Conservation (phyloP, 1,140 invertebrate species). For the Drosophila tropicalis region DNA sequence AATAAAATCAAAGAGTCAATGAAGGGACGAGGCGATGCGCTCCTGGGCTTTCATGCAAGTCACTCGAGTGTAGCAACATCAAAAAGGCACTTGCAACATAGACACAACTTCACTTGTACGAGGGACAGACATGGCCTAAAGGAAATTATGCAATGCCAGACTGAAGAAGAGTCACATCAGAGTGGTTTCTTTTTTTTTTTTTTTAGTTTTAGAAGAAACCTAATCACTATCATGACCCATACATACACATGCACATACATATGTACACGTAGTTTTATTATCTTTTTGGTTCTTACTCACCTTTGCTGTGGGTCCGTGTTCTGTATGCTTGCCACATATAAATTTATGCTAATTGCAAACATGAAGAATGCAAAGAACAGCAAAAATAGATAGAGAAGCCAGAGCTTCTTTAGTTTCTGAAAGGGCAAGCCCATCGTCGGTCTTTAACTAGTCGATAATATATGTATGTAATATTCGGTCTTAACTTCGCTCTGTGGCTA, state of each 20-base stretch:
- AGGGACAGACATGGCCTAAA: conserved; percentile 21
- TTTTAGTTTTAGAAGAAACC: background rate
- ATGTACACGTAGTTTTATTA: conserved; percentile 17
- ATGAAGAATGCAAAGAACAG: conserved; percentile 82
- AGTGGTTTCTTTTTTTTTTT: conserved; percentile 1
- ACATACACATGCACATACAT: background rate
- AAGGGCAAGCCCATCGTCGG: conserved; percentile 74
- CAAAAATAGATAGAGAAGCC: conserved; percentile 79
- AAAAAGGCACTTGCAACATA: conserved; percentile 63
- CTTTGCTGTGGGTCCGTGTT: conserved; percentile 47
- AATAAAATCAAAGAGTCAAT: background rate
- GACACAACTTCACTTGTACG: conserved; percentile 1
- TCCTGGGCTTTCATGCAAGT: conserved; percentile 33
- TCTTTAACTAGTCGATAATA: conserved; percentile 19
- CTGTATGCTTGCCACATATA: conserved; percentile 80
- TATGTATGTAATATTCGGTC: background rate
- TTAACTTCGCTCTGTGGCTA: conserved; percentile 18
- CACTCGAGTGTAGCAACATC: conserved; percentile 62
- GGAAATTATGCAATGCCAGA: conserved; percentile 60
- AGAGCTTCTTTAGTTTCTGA: conserved; percentile 79
- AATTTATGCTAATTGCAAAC: conserved; percentile 82
- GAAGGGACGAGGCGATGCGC: background rate
- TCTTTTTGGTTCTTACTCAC: conserved; percentile 55
- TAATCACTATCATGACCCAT: background rate
- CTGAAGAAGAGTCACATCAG: conserved; percentile 21